Conservation (phyloP, 2,888 invertebrate genomes). For the Allacma fusca region DNA sequence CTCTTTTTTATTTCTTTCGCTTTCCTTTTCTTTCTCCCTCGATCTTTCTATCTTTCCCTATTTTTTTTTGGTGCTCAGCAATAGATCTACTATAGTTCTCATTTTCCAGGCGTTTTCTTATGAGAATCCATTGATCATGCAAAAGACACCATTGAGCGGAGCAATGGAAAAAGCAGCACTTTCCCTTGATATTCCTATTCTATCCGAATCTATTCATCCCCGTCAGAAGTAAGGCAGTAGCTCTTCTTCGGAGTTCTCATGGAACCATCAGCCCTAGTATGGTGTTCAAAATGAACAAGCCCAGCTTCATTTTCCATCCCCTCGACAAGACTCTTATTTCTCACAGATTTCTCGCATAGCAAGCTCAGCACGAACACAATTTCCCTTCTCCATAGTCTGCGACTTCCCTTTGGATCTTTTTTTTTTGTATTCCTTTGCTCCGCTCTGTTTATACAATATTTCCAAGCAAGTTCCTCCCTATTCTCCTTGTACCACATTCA, state of each 20-base stretch:
- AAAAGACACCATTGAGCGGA: constrained; percentile 28
- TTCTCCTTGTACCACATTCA: neutral
- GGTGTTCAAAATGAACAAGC: constrained; percentile 24
- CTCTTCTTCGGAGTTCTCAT: neutral
- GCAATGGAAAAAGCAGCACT: constrained; percentile 30
- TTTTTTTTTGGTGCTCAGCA: neutral
- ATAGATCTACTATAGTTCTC: constrained; percentile 3
- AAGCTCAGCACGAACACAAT: constrained; percentile 32
- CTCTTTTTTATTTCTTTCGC: neutral
- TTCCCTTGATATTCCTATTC: constrained; percentile 32
- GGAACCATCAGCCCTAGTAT: too few relatives aligned
- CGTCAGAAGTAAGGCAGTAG: constrained; percentile 27
- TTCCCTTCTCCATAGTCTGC: neutral
- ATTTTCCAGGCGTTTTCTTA: constrained; percentile 20
- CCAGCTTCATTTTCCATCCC: constrained; percentile 39
- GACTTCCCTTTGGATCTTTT: neutral
- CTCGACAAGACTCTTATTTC: constrained; percentile 30
- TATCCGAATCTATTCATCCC: constrained; percentile 37
- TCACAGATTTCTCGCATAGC: constrained; percentile 33
- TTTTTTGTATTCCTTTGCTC: constrained; percentile 14
- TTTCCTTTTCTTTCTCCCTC: neutral
- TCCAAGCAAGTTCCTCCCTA: constrained; percentile 2
- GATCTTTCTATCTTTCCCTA: neutral
- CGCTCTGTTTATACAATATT: neutral
- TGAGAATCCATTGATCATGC: constrained; percentile 38